Evolutionary conservation across 2,888 invertebrate species (phyloP), one percentile per base, ranked within the genome.

Genomic region (Cylindroiulus punctatus): DNA sequence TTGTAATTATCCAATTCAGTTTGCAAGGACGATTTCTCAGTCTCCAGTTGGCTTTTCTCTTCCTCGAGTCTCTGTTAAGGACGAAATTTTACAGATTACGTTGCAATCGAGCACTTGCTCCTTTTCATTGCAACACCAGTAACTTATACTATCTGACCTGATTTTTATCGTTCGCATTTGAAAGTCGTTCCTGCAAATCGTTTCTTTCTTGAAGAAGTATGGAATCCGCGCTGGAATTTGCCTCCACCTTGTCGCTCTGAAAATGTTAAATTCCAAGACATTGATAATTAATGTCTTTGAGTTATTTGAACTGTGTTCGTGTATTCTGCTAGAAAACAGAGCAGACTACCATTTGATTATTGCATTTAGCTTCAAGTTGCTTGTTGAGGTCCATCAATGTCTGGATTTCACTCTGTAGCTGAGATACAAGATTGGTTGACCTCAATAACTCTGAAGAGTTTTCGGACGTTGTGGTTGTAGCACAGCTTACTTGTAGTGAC

Each of bases 1-100:
- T 93, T 94, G 88, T 97, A 90, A 88, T 93, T 93, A 76, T 93
- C 93, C 88, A 95, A 90, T 88, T 95, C 94, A 19, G 88, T 88
- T 26, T 89, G 88, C 76, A 88, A 26, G 52, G n/a, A n/a, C 84
- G 36, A 30, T 22, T 86, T 87, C n/a, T 87, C 86, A 14, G 47
- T 52, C 44, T 86, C 86, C 32, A 86, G 30, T 0, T 40, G 52
- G 32, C 19, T 44, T 36, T 87, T 87, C 40, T 87, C 87, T 81
- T 87, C 87, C 82, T 86, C 84, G 30, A 88, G 87, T 81, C 76
- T 81, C 82, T 88, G n/a, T 32, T 7, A 81, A 12, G 32, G 36
- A 30, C 10, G 2, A n/a, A 42, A 81, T n/a, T 81, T 30, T 22
- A 36, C 14, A 82, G 36, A 36, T 36, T 36, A 40, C 0, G 14